Percentiles rank a stretch among this genome's conserved stretches.
Evolutionary conservation across 2,113 vertebrate genomes (phyloP).

Genomic region (Centropristis striata): DNA sequence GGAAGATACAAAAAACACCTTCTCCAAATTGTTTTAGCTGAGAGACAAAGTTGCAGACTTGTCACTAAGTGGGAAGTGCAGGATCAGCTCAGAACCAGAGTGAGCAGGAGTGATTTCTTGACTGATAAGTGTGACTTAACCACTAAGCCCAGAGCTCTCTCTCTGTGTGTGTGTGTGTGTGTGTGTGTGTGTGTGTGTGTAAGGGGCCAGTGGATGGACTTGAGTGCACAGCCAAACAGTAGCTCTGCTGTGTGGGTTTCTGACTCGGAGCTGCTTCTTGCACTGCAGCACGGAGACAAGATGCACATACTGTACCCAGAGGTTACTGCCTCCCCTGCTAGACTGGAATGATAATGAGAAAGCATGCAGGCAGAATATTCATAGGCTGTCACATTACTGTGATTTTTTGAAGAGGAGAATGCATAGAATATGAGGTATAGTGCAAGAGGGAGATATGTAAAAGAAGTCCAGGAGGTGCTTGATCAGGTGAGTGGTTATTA

Average conservation of each 20-base stretch:
- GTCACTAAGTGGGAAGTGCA: conserved; percentile 10
- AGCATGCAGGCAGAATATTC: conserved; percentile 67
- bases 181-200: conserved; percentile 1
- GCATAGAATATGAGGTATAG: conserved; percentile 38
- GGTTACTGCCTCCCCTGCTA: conserved; percentile 57
- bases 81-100: conserved; percentile 28
- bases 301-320: conserved; percentile 66
- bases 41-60: conserved; percentile 27
- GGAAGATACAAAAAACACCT: no score
- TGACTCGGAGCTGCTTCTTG: conserved; percentile 22
- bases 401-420: conserved; percentile 31
- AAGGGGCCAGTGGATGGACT: not conserved
- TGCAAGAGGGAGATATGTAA: conserved; percentile 17
- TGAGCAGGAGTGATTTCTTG: conserved; percentile 45
- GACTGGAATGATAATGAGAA: conserved; percentile 75
- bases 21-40: no score
- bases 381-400: conserved; percentile 68
- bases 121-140: conserved; percentile 45
- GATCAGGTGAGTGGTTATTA: conserved; percentile 41
- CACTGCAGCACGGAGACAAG: conserved; percentile 47
- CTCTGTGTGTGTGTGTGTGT: not conserved
- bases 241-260: conserved; percentile 43
- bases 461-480: conserved; percentile 19
- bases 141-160: not conserved
- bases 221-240: conserved; percentile 28